Conservation (phyloP, 1,140 invertebrate genomes). For the Drosophila saltans region DNA sequence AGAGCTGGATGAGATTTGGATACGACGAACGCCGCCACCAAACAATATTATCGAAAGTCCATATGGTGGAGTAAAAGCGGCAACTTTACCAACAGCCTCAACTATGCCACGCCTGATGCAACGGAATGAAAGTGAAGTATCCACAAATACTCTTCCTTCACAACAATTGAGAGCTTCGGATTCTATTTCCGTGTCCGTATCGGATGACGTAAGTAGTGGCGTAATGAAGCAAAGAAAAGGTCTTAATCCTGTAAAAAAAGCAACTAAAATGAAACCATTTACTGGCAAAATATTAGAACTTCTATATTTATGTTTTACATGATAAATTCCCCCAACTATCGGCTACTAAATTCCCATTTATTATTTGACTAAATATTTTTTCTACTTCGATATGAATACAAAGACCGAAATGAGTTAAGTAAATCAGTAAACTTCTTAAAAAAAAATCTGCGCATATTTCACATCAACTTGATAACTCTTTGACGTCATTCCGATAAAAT, state of each 20-base stretch:
- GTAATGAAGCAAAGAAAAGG: no score
- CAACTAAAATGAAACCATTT: no score
- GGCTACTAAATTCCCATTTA: no score
- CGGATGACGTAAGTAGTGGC: slow-evolving; percentile 74
- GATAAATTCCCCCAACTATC: background rate
- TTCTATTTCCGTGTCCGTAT: slow-evolving; percentile 66
- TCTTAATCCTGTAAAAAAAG: no score
- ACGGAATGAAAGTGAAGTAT: slow-evolving; percentile 58
- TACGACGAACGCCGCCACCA: slow-evolving; percentile 40
- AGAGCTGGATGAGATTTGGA: slow-evolving; percentile 78
- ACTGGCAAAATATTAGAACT: no score
- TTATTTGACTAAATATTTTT: background rate
- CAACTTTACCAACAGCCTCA: slow-evolving; percentile 31
- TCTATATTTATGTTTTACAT: background rate
- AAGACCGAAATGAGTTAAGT: background rate
- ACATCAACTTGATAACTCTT: background rate
- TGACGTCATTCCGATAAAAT: background rate
- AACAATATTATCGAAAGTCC: background rate
- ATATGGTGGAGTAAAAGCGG: background rate
- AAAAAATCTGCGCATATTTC: background rate
- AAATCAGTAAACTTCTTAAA: background rate
- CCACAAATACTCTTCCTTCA: slow-evolving; percentile 52
- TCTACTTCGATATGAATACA: background rate
- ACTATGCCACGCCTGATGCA: slow-evolving; percentile 63
- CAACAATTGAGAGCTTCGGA: slow-evolving; percentile 56